phyloP scores from a whole-genome alignment of 1,140 invertebrate genomes.

The Temnothorax curvispinosus region DNA sequence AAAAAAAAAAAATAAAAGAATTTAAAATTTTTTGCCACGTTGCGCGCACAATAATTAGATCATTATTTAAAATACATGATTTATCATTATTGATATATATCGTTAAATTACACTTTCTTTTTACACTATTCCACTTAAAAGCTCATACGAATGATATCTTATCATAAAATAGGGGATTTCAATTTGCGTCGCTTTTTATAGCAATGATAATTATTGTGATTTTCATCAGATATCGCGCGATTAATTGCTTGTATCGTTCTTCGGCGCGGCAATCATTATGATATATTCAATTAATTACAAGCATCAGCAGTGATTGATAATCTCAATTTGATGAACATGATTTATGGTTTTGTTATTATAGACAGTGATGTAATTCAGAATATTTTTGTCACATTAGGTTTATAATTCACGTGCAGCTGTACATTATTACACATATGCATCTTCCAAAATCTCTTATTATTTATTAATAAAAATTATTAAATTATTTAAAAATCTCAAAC shows the following conservation, averaged over 20 bases:
- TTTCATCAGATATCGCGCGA: slow-evolving; percentile 15
- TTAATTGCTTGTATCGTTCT: slow-evolving; percentile 49
- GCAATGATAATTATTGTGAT: slow-evolving; percentile 41
- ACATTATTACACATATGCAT: not conserved
- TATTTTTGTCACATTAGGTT: not conserved
- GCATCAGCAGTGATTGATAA: slow-evolving; percentile 26
- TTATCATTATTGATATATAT: slow-evolving; percentile 12
- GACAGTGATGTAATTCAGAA: slow-evolving; percentile 2
- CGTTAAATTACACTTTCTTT: not conserved
- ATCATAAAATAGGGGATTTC: slow-evolving; percentile 19
- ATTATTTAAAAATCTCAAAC: not conserved
- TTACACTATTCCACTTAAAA: not conserved
- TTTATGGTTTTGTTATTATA: slow-evolving; percentile 35
- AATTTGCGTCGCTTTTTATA: slow-evolving; percentile 7
- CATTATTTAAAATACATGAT: not conserved
- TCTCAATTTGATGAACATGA: not conserved
- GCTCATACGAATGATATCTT: slow-evolving; percentile 13
- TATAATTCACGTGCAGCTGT: not conserved
- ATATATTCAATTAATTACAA: slow-evolving; percentile 55
- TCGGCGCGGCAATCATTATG: slow-evolving; percentile 9
- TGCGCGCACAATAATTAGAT: not conserved
- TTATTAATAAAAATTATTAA: not conserved
- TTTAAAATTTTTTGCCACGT: not conserved
- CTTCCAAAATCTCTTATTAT: not conserved
- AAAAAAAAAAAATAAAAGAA: not conserved